Evolutionary conservation across 2,113 vertebrate genomes (phyloP), one percentile per base, ranked within the genome.

Genomic region (Muntiacus muntjak): DNA sequence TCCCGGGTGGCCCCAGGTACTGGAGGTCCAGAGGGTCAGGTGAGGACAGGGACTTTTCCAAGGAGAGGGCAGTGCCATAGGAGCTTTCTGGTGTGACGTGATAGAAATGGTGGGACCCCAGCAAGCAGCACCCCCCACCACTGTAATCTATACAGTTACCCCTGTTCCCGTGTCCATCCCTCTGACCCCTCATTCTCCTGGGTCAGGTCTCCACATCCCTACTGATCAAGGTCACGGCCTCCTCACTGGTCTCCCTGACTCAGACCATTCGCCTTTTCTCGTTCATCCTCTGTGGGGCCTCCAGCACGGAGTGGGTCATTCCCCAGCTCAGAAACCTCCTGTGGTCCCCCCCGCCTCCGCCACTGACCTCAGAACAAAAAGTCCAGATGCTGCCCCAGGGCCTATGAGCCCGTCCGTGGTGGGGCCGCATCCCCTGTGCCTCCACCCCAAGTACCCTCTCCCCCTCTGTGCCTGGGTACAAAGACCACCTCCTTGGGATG

Each of bases 401-500:
- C 45, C 11, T 40, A 50, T 6, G 16, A 62, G 83, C 60, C 54
- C 36, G 67, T 36, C 43, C 5, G 0, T 10, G 6, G 45, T 10
- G 4, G 1, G 33, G 12, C 36, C 33, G 5, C 15, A 3, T 1
- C 3, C 5, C 33, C 26, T 5, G 0, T 2, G 43, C 16, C 14
- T 36, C 30, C 78, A 12, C 6, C 45, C 36, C 23, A 28, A 11
- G 12, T 3, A 40, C 40, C 58, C 45, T n/a, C 25, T n/a, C 12
- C 21, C 50, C 15, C n/a, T 4, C 47, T 60, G 12, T 52, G 23
- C 83, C 45, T 1, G 11, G 47, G 33, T 15, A 17, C 6, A 33
- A 60, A 21, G 79, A 21, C 47, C 17, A 16, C 58, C 78, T 83
- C 67, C 40, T 28, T 9, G 2, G 55, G 25, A 28, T 0, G 21